A percentile compares a stretch with the other conserved stretches of the same genome.
Conservation (phyloP, 2,797 vertebrate species). For the Tadarida brasiliensis region DNA sequence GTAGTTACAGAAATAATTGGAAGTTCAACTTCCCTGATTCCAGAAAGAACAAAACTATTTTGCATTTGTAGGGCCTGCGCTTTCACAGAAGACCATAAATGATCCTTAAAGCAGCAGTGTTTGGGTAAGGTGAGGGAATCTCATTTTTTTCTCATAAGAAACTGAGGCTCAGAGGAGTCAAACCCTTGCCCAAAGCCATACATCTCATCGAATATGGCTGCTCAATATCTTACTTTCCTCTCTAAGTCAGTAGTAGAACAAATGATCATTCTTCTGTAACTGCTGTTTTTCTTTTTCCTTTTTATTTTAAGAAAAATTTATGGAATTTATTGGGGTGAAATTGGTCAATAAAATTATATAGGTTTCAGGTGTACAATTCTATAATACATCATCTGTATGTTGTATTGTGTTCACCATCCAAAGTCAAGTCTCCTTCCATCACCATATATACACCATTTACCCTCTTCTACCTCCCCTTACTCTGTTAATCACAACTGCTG, state of each 20-base stretch:
- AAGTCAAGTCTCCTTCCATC: not conserved
- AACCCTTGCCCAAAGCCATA: not conserved
- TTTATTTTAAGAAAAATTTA: not conserved
- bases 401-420: not conserved
- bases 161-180: not conserved
- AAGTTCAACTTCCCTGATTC: not conserved
- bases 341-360: not conserved
- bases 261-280: slow-evolving; percentile 33
- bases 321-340: not conserved
- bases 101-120: not conserved
- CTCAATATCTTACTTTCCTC: not conserved
- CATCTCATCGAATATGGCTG: not conserved
- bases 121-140: not conserved
- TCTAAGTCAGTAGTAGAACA: slow-evolving; percentile 45
- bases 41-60: slow-evolving; percentile 16
- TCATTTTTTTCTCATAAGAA: not conserved
- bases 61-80: not conserved
- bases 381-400: not conserved
- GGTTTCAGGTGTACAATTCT: not conserved
- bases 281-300: slow-evolving; percentile 54
- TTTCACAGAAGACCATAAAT: slow-evolving; percentile 31
- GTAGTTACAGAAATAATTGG: slow-evolving; percentile 29
- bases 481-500: not conserved
- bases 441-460: not conserved
- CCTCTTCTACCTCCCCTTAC: not conserved